Evolutionary conservation across 2,113 vertebrate genomes (phyloP).

Genomic region (Cettia cetti): DNA sequence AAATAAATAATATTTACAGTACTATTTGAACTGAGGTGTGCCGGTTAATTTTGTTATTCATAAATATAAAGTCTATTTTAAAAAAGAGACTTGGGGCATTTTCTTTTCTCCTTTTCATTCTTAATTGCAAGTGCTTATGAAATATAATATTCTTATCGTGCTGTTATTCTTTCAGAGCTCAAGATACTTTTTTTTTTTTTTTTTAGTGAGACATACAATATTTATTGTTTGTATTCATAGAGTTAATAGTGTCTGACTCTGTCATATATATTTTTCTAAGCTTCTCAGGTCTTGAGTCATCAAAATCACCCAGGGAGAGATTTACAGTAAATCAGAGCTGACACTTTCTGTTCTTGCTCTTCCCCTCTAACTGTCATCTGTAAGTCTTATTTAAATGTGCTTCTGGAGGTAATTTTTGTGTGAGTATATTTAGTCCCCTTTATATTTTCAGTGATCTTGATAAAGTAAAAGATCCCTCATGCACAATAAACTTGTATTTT

Average conservation of each 20-base stretch:
- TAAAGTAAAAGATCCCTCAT: slow-evolving; percentile 23
- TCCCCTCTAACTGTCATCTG: neutral
- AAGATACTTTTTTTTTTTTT: neutral
- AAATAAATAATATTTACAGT: neutral
- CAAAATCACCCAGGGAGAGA: slow-evolving; percentile 24
- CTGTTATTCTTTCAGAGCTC: neutral
- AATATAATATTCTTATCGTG: neutral
- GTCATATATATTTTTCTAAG: slow-evolving; percentile 8
- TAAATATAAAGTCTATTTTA: neutral
- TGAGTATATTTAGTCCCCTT: neutral
- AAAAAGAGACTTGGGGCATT: neutral
- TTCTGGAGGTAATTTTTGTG: neutral
- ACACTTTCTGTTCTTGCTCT: neutral
- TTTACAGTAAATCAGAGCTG: slow-evolving; percentile 37
- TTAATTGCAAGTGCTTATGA: neutral
- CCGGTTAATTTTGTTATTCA: neutral
- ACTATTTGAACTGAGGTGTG: neutral
- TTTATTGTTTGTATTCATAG: slow-evolving; percentile 37
- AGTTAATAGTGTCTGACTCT: neutral
- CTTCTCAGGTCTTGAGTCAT: slow-evolving; percentile 16
- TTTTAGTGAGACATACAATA: neutral
- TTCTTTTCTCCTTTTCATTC: neutral
- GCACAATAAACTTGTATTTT: neutral
- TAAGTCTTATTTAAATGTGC: neutral
- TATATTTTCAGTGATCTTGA: neutral